Base-by-base conservation (phyloP, 2,797 vertebrate species). In the Rhinatrema bivittatum region DNA sequence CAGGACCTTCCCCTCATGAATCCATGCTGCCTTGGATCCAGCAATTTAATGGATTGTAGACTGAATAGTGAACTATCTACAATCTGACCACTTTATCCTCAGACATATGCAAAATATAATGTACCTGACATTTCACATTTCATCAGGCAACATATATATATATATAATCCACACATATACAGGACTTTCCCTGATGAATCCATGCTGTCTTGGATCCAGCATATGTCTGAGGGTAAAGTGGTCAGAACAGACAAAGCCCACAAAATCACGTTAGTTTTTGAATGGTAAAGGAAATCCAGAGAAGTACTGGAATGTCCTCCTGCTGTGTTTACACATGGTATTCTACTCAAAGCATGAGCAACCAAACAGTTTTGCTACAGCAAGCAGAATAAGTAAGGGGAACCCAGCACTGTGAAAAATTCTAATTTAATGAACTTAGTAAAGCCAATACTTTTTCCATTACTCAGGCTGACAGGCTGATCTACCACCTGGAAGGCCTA, bases 271-370 rank as follows among this genome's bases (percentile, higher is more conserved):
- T n/a, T n/a, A n/a, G n/a, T n/a, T n/a, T 68, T 63, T 69, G 69
- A 43, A 69, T 68, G 65, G 77, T 75, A 73, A 79, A 85, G 86
- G 83, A 91, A 89, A 82, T 81, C 76, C 27, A 59, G 59, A 58
- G 78, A 78, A 73, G 68, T 75, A 54, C 60, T 79, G 87, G 91
- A 94, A 95, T 93, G 87, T 84, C 61, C 86, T 50, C 90, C 91
- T 6, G 81, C 89, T 88, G 91, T 66, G 85, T 18, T 54, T 71
- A 71, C 92, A 92, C 88, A 92, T 88, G 90, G 85, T 78, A 72
- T 87, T 90, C 66, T 67, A 61, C 79, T 91, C 84, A 81, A 62
- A 33, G 66, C 70, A 60, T 76, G 64, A 79, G 82, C 76, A 68
- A 17, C 47, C 14, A 57, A 50, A 69, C 78, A 81, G 76, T 79